phyloP scores from a whole-genome alignment of 2,797 vertebrate species.

The Enteromius unitaeniatus region DNA sequence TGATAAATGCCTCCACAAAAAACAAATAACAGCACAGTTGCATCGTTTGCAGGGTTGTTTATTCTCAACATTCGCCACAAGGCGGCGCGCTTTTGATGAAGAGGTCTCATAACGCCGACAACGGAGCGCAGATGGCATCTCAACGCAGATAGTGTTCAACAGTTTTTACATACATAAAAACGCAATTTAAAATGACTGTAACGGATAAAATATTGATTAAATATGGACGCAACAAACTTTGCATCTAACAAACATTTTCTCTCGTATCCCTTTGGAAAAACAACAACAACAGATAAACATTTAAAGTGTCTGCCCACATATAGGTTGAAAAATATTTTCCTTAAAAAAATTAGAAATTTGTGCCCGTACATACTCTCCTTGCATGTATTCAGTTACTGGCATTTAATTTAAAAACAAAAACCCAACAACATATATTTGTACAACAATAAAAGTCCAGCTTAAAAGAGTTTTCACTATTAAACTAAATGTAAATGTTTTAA shows the following conservation, averaged over 20 bases:
- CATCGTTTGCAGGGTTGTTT: conserved; percentile 46
- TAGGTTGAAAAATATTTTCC: conserved; percentile 9
- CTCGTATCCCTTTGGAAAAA: conserved; percentile 37
- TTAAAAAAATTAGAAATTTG: not conserved
- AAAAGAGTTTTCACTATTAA: not conserved
- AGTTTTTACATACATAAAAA: conserved; percentile 35
- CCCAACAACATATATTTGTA: not conserved
- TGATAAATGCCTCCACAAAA: conserved; percentile 62
- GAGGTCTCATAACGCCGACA: conserved; percentile 32
- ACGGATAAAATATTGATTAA: conserved; percentile 19
- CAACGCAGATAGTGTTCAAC: conserved; percentile 22
- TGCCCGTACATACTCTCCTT: not conserved
- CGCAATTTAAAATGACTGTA: not conserved
- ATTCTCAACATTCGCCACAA: conserved; percentile 49
- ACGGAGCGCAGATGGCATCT: conserved; percentile 13
- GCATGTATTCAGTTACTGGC: not conserved
- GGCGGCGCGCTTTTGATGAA: conserved; percentile 49
- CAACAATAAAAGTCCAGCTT: conserved; percentile 17
- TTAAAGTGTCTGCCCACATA: not conserved
- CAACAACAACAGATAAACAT: not conserved
- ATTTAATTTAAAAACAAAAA: not conserved
- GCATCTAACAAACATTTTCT: conserved; percentile 1
- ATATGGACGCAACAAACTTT: not conserved
- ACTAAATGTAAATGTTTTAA: conserved; percentile 2
- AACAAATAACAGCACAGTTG: conserved; percentile 58